phyloP scores from a whole-genome alignment of 2,797 vertebrate genomes.

The Acropternis orthonyx region DNA sequence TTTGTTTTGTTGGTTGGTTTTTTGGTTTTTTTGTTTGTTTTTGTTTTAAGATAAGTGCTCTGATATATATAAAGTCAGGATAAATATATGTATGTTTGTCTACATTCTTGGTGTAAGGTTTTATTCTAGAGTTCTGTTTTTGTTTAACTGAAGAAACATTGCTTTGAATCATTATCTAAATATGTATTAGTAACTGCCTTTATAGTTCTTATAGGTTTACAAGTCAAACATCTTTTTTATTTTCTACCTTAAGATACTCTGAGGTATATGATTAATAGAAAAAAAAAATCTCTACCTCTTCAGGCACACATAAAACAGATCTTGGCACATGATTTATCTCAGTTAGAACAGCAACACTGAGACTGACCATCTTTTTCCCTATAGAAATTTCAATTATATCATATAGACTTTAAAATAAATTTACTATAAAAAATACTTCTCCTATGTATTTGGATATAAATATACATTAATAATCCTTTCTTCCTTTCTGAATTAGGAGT shows the following conservation, averaged over 20 bases:
- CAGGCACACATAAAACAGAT: not conserved
- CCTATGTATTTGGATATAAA: not conserved
- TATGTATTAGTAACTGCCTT: not conserved
- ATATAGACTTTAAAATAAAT: not conserved
- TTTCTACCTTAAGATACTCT: not conserved
- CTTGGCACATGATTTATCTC: not conserved
- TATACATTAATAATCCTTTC: not conserved
- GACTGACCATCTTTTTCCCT: not conserved
- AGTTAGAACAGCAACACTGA: not conserved
- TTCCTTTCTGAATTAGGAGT: not conserved
- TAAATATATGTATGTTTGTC: not conserved
- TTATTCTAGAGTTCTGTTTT: not conserved
- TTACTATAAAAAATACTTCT: not conserved
- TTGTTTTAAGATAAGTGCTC: not conserved
- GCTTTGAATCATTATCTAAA: not conserved
- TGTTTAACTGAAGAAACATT: not conserved
- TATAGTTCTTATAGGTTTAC: not conserved
- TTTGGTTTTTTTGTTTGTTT: not conserved
- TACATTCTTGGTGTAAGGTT: not conserved
- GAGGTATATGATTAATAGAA: not conserved
- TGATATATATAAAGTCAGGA: not conserved
- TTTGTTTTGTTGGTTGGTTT: not conserved
- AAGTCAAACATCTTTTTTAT: not conserved
- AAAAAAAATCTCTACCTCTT: not conserved
- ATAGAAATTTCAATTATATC: not conserved